These are phyloP conservation scores for Poeciliopsis retropinna DNA, from an alignment of 2,113 vertebrate species.

Conservation along the genomic window DNA sequence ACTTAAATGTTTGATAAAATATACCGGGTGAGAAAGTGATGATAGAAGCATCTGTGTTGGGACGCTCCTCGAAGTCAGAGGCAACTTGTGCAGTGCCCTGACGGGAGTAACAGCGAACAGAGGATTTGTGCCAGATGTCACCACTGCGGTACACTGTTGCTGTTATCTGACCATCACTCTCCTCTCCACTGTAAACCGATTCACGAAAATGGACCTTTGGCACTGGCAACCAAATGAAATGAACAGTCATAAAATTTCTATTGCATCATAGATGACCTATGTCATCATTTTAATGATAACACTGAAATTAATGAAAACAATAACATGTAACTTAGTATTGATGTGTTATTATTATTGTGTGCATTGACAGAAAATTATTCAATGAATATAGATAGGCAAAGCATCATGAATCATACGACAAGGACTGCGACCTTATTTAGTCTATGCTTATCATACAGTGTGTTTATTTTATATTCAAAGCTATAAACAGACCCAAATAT, in stretches of 20 bases:
- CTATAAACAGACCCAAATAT: not conserved
- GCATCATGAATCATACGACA: not conserved
- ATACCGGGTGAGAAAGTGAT: slow-evolving; percentile 90
- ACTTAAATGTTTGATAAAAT: not conserved
- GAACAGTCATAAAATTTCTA: not conserved
- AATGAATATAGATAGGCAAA: too few relatives aligned
- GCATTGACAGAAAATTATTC: too few relatives aligned
- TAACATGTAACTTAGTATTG: not conserved
- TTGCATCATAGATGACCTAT: not conserved
- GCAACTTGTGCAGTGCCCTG: slow-evolving; percentile 92
- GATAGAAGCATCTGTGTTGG: slow-evolving; percentile 88
- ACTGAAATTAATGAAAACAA: not conserved
- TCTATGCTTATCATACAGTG: too few relatives aligned
- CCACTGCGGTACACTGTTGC: slow-evolving; percentile 85
- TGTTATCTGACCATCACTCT: slow-evolving; percentile 83
- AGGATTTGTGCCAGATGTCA: slow-evolving; percentile 84
- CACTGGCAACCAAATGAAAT: slow-evolving; percentile 72
- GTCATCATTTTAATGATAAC: not conserved
- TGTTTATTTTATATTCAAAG: too few relatives aligned
- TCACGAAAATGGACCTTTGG: slow-evolving; percentile 93
- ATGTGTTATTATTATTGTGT: not conserved
- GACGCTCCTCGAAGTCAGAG: slow-evolving; percentile 91
- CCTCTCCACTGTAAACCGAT: slow-evolving; percentile 81
- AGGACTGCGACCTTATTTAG: not conserved
- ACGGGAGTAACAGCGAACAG: slow-evolving; percentile 90